These are phyloP conservation scores for Marcusenius ussheri DNA, from an alignment of 2,113 vertebrate species.

Conservation along the genomic window DNA sequence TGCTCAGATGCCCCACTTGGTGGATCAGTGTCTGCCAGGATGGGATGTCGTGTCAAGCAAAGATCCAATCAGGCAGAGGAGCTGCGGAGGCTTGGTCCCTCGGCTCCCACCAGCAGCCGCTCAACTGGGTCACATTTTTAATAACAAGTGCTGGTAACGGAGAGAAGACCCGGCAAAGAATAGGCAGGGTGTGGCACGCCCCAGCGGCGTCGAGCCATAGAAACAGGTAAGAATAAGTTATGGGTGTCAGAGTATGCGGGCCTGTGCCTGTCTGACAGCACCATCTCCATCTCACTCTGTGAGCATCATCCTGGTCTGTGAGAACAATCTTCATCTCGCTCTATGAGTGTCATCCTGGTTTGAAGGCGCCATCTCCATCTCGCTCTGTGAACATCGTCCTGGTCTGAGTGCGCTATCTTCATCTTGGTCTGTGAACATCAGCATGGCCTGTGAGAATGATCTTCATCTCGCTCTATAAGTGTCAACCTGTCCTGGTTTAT, in stretches of 20 bases:
- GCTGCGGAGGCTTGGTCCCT: conserved; percentile 4
- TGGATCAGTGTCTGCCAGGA: conserved; percentile 23
- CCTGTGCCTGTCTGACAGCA: neutral
- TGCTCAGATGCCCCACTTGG: conserved; percentile 18
- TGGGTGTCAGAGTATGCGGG: conserved; percentile 45
- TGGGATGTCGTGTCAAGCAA: conserved; percentile 29
- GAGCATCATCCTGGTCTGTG: neutral
- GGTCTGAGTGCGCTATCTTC: too few species aligned
- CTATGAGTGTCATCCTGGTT: neutral
- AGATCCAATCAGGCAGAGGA: conserved; percentile 37
- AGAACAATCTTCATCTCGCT: neutral
- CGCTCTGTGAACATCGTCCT: neutral
- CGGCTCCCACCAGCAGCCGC: conserved; percentile 25
- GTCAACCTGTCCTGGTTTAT: neutral
- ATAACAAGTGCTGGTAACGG: conserved; percentile 25
- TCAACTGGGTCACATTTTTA: conserved; percentile 44
- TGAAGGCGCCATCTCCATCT: neutral
- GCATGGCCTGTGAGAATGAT: neutral
- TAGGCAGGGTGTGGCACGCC: conserved; percentile 39
- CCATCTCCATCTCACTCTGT: neutral
- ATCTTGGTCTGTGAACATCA: neutral
- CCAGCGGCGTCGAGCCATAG: conserved; percentile 29
- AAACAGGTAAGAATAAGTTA: conserved; percentile 25
- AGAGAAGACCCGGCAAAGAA: conserved; percentile 50
- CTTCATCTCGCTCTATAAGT: neutral